phyloP scores from a whole-genome alignment of 2,113 vertebrate genomes.

The Bufo bufo region DNA sequence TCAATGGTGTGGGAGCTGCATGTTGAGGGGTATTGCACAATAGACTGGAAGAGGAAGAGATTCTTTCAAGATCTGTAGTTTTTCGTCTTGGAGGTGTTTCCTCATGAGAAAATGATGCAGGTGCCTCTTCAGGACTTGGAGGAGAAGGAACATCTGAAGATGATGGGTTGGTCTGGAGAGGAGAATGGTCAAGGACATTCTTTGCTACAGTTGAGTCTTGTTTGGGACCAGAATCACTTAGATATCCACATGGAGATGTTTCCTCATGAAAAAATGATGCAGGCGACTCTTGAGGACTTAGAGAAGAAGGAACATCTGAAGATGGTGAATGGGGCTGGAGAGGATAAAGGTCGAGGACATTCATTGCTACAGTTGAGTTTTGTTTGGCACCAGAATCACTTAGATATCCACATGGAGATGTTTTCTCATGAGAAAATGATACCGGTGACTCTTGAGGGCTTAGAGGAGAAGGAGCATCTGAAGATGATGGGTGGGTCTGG shows the following conservation, averaged over 20 bases:
- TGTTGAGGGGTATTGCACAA: not conserved
- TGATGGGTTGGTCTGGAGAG: not conserved
- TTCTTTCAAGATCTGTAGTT: not conserved
- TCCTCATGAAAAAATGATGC: no score
- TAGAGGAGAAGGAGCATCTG: not conserved
- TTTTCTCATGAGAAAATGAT: not conserved
- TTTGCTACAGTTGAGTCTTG: no score
- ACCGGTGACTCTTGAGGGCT: not conserved
- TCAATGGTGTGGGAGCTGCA: not conserved
- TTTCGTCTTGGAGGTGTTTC: not conserved
- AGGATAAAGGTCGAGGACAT: no score
- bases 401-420: no score
- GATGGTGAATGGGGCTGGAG: no score
- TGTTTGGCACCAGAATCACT: no score
- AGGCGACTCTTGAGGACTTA: no score
- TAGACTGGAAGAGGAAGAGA: not conserved
- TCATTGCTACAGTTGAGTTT: no score
- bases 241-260: no score
- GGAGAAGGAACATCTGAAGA: not conserved
- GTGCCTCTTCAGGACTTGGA: not conserved
- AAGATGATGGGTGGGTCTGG: not conserved
- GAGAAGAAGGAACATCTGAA: no score
- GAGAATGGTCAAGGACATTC: not conserved
- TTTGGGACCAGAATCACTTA: no score
- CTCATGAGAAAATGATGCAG: not conserved